Percentiles rank a stretch among this genome's conserved stretches.
Evolutionary conservation across 2,113 vertebrate genomes (phyloP).

Genomic region (Oryzias curvinotus): DNA sequence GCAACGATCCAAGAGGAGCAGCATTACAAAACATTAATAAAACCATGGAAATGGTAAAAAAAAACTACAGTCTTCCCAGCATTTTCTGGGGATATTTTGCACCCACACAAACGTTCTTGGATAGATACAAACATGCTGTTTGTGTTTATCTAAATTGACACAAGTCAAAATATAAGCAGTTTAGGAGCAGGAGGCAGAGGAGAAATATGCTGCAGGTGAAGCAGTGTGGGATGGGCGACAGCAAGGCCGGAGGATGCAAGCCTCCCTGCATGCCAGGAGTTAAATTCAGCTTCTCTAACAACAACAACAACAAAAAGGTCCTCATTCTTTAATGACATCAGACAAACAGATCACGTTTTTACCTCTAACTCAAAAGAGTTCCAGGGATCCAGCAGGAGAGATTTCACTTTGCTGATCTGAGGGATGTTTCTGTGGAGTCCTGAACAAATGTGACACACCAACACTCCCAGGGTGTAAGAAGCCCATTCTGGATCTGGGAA

Average conservation of each 20-base stretch:
- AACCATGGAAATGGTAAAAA: no score
- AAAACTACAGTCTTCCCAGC: no score
- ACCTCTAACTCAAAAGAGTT: constrained; percentile 83
- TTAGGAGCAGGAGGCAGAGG: not conserved
- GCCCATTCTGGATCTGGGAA: constrained; percentile 84
- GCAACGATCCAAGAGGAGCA: no score
- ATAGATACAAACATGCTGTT: constrained; percentile 17
- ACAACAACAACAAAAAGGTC: not conserved
- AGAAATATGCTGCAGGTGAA: constrained; percentile 10
- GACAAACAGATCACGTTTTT: accelerated
- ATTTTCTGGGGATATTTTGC: not conserved
- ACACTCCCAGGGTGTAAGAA: constrained; percentile 85
- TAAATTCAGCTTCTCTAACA: constrained; percentile 1
- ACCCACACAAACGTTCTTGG: not conserved
- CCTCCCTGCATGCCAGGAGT: constrained; percentile 2
- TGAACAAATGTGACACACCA: constrained; percentile 85
- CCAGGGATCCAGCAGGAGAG: constrained; percentile 82
- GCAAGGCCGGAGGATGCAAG: constrained; percentile 8
- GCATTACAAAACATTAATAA: no score
- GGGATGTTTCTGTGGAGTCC: constrained; percentile 84
- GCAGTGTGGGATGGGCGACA: not conserved
- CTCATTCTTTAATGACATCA: not conserved
- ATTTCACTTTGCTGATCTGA: constrained; percentile 86
- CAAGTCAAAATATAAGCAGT: constrained; percentile 8
- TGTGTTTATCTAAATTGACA: constrained; percentile 26